A percentile compares a stretch with the other conserved stretches of the same genome.
Evolutionary conservation across 2,113 vertebrate species (phyloP).

Genomic region (Corynorhinus townsendii): DNA sequence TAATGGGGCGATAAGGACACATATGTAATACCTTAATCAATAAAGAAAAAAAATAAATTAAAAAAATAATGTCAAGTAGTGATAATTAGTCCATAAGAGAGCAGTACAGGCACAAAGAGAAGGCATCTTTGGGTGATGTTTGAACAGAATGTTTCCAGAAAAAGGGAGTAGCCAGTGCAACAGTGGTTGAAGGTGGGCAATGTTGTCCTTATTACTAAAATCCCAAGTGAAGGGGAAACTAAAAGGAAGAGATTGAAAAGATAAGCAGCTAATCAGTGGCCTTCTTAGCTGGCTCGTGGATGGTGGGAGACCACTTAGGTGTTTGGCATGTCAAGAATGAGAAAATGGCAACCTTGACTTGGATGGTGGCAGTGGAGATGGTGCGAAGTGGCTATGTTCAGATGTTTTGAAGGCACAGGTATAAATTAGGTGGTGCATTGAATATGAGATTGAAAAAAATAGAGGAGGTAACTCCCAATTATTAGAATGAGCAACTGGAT

Average conservation of each 20-base stretch:
- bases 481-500: not conserved
- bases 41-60: too few species aligned
- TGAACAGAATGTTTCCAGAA: not conserved
- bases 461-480: not conserved
- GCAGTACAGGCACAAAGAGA: not conserved
- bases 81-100: not conserved
- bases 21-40: too few species aligned
- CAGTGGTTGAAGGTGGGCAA: not conserved
- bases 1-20: too few species aligned
- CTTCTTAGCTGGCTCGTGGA: not conserved
- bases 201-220: not conserved
- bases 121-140: not conserved
- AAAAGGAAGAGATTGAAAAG: not conserved
- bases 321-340: not conserved
- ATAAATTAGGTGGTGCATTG: not conserved
- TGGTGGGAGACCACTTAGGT: rapidly evolving
- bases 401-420: not conserved
- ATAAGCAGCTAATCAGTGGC: not conserved
- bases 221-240: not conserved
- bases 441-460: not conserved
- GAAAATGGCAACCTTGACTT: not conserved
- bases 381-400: not conserved
- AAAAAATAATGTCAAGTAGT: not conserved
- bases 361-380: not conserved
- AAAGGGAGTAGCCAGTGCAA: not conserved